Base-by-base conservation (phyloP, 2,888 invertebrate species). In the Ceriagrion tenellum region DNA sequence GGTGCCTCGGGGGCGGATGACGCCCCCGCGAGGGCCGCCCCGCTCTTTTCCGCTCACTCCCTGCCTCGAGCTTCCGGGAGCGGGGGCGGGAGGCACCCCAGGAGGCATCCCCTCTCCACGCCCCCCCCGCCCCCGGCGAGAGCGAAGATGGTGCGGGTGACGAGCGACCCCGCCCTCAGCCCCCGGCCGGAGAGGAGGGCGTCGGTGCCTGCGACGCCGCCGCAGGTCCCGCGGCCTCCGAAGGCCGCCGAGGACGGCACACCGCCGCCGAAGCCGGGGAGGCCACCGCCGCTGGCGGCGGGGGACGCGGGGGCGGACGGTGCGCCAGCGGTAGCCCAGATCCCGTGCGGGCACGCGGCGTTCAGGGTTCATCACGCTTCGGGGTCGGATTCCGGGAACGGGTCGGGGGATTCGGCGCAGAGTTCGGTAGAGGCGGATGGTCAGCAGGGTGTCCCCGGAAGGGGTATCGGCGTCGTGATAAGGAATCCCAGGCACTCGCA, bases 341-440 rank as follows among this genome's bases (percentile, higher is more conserved):
- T 59, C n/a, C 59, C 59, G 26, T 93, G 93, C 47, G 93, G 74
- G 2, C 93, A 40, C 47, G 93, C 93, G n/a, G 93, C 69, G 20
- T 93, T 93, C 47, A 35, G 96, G 30, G 96, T 96, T 0, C 98
- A 98, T 96, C 98, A 98, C 96, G 98, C 98, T 0, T 98, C 98
- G 56, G 99, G 99, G 0, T 99, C 99, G 0, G 99, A 99, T 97
- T 99, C 99, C 0, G 99, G 99, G 0, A 99, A 99, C 96, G 99
- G 99, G 0, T 99, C 99, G 0, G 99, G 99, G 0, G 99, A 99
- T 97, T 98, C 98, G 0, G 98, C 98, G 0, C 97, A 98, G 96
- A 98, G 98, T 96, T 98, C 98, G 12, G 98, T 97, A 96, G 96
- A 23, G 96, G 96, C 26, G 96, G 96, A 47, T 96, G 96, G 95